A percentile compares a stretch with the other conserved stretches of the same genome.
Evolutionary conservation across 2,888 invertebrate genomes (phyloP).

Genomic region (Ophion slaviceki): DNA sequence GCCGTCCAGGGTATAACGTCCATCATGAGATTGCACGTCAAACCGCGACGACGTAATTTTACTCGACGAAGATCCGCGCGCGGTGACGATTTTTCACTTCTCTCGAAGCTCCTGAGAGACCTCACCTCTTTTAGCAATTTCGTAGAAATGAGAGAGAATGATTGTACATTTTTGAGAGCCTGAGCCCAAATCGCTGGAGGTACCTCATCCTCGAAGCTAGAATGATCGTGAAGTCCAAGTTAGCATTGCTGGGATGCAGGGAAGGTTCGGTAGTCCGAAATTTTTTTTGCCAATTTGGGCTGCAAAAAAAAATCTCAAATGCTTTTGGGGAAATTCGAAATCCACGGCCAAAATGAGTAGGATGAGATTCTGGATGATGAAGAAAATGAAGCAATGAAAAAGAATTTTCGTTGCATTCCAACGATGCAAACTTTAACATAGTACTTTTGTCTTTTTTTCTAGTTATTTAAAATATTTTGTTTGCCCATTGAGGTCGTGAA

Average conservation of each 20-base stretch:
- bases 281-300: too few species aligned
- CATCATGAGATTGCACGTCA: constrained; percentile 24
- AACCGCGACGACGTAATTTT: constrained; percentile 21
- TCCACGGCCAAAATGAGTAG: too few species aligned
- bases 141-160: background rate
- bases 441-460: background rate
- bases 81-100: background rate
- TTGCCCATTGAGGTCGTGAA: too few species aligned
- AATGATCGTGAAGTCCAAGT: background rate
- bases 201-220: background rate
- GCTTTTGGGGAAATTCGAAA: too few species aligned
- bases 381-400: too few species aligned
- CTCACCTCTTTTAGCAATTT: background rate
- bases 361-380: too few species aligned
- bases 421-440: background rate
- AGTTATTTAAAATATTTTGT: background rate
- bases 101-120: background rate
- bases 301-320: too few species aligned
- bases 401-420: too few species aligned
- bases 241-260: too few species aligned
- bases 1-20: constrained; percentile 47
- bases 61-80: background rate
- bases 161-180: background rate
- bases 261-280: too few species aligned
- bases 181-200: background rate